Conservation (phyloP, 2,888 invertebrate species). For the Tipula confusa region DNA sequence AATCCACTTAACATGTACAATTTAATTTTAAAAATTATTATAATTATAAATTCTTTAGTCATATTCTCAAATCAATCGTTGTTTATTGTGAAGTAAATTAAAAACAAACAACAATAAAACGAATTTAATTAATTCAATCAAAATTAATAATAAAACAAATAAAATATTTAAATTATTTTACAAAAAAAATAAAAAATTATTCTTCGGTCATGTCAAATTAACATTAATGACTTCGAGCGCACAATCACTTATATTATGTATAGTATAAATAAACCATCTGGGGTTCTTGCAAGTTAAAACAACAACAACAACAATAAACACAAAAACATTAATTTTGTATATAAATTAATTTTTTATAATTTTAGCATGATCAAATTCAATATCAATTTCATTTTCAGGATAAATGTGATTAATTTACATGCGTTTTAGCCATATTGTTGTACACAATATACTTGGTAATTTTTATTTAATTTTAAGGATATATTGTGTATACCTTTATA, state of each 20-base stretch:
- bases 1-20: no score
- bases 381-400: not conserved
- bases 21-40: no score
- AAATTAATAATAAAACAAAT: not conserved
- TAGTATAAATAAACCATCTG: not conserved
- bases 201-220: not conserved
- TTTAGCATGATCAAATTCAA: slow-evolving; percentile 17
- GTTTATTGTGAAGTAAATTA: no score
- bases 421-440: not conserved
- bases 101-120: not conserved
- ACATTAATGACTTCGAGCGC: slow-evolving; percentile 12
- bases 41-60: no score
- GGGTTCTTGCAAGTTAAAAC: not conserved
- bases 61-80: no score
- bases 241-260: not conserved
- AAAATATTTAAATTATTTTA: not conserved
- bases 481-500: not conserved
- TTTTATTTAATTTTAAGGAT: not conserved
- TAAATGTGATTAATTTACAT: slow-evolving; percentile 16
- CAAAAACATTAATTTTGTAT: not conserved
- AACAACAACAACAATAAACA: not conserved
- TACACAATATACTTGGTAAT: not conserved
- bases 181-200: not conserved
- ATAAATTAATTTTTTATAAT: slow-evolving; percentile 15
- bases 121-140: not conserved